Evolutionary conservation across 2,888 invertebrate genomes (phyloP).

Genomic region (Pilophorus perplexus): DNA sequence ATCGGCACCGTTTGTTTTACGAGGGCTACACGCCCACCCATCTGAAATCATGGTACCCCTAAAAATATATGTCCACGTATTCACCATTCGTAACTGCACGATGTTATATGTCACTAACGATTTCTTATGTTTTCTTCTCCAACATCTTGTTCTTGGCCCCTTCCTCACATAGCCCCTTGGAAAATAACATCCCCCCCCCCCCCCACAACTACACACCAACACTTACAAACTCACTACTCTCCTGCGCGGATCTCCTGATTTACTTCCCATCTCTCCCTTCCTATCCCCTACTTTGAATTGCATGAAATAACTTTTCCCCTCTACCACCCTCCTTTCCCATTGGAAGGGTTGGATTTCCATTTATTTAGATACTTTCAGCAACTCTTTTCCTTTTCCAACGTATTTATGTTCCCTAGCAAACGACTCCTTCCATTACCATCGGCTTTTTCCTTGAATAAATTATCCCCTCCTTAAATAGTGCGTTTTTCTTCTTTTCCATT

Average conservation of each 20-base stretch:
- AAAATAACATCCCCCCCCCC: too few relatives aligned
- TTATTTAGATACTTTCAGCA: constrained; percentile 47
- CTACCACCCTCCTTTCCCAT: constrained; percentile 45
- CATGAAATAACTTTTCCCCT: constrained; percentile 49
- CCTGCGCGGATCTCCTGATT: constrained; percentile 43
- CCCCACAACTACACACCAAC: too few relatives aligned
- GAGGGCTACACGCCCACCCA: too few relatives aligned
- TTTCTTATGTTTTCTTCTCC: too few relatives aligned
- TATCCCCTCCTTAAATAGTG: constrained; percentile 40
- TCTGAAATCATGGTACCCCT: too few relatives aligned
- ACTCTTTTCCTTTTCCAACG: constrained; percentile 45
- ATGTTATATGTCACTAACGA: too few relatives aligned
- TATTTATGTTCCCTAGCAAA: constrained; percentile 43
- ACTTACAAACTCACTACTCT: constrained; percentile 13
- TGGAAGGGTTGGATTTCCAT: constrained; percentile 46
- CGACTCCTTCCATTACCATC: constrained; percentile 47
- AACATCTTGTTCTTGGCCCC: too few relatives aligned
- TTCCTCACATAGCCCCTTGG: too few relatives aligned
- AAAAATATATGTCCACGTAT: too few relatives aligned
- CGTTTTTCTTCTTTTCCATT: constrained; percentile 10
- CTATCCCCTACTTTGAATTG: constrained; percentile 48
- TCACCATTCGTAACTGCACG: too few relatives aligned
- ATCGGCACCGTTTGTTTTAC: too few relatives aligned
- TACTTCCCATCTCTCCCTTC: constrained; percentile 35
- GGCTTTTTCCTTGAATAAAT: constrained; percentile 44